Conservation (phyloP, 2,888 invertebrate species). For the Zygaena filipendulae region DNA sequence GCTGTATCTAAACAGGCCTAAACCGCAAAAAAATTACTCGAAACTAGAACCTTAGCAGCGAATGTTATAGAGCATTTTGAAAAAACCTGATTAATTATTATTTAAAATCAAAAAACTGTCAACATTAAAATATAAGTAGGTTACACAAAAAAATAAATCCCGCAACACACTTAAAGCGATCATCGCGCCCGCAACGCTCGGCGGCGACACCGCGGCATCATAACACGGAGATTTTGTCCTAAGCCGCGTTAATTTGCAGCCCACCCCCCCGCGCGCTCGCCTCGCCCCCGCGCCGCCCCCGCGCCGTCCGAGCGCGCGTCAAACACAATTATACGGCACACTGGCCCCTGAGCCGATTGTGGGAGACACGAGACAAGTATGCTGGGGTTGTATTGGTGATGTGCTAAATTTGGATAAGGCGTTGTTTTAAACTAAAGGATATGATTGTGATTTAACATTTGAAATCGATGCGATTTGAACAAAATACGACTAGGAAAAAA, state of each 20-base stretch:
- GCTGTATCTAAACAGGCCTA: too few species aligned
- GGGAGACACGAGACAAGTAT: constrained; percentile 57
- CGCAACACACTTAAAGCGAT: constrained; percentile 46
- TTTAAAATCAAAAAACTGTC: too few species aligned
- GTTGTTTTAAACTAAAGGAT: constrained; percentile 14
- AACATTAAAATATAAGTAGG: too few species aligned
- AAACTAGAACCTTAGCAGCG: too few species aligned
- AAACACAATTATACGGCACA: constrained; percentile 65
- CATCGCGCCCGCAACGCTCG: too few species aligned
- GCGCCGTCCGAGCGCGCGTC: constrained; percentile 48
- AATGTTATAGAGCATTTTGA: too few species aligned
- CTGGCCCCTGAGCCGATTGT: constrained; percentile 64
- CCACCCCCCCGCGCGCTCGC: constrained; percentile 6
- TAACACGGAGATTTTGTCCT: constrained; percentile 61
- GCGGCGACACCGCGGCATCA: constrained; percentile 34
- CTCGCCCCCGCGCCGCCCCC: constrained; percentile 17
- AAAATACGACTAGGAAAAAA: too few species aligned
- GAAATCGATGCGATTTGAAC: too few species aligned
- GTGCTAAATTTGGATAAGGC: constrained; percentile 21
- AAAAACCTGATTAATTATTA: too few species aligned
- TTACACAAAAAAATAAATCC: constrained; percentile 24
- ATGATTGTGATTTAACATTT: too few species aligned
- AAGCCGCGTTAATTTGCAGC: constrained; percentile 51
- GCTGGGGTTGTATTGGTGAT: constrained; percentile 21
- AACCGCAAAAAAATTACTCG: too few species aligned